phyloP scores from a whole-genome alignment of 2,888 invertebrate species.

The Tanypteryx hageni region DNA sequence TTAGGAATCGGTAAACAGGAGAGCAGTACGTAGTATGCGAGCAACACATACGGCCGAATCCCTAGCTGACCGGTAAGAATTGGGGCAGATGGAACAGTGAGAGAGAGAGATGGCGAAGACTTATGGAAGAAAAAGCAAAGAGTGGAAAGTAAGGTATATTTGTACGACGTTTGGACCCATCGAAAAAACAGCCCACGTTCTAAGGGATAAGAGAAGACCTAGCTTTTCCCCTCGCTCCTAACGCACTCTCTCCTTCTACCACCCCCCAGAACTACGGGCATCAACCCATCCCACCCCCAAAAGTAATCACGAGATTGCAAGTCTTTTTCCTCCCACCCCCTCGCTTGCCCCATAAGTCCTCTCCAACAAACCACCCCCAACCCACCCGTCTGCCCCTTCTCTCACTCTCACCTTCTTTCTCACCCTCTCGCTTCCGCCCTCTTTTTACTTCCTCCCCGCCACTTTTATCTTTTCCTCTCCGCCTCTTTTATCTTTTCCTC shows the following conservation, averaged over 20 bases:
- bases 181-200: slow-evolving; percentile 36
- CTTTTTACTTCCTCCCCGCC: not conserved
- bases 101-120: not conserved
- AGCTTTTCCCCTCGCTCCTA: not conserved
- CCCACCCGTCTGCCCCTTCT: not conserved
- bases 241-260: not conserved
- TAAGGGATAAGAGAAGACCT: slow-evolving; percentile 5
- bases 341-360: slow-evolving; percentile 53
- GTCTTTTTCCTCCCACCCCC: slow-evolving; percentile 17
- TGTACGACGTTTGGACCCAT: slow-evolving; percentile 16
- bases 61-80: not conserved
- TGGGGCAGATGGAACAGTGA: not conserved
- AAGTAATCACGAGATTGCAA: slow-evolving; percentile 63
- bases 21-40: not conserved
- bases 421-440: not conserved
- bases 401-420: not conserved
- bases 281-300: not conserved
- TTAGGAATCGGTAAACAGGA: not conserved
- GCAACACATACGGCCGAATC: not conserved
- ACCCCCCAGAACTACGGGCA: not conserved
- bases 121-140: not conserved
- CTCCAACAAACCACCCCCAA: not conserved
- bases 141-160: slow-evolving; percentile 7
- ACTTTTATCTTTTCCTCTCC: not conserved
- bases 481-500: not conserved